Base-by-base conservation (phyloP, 2,797 vertebrate species). In the Catamblyrhynchus diadema region DNA sequence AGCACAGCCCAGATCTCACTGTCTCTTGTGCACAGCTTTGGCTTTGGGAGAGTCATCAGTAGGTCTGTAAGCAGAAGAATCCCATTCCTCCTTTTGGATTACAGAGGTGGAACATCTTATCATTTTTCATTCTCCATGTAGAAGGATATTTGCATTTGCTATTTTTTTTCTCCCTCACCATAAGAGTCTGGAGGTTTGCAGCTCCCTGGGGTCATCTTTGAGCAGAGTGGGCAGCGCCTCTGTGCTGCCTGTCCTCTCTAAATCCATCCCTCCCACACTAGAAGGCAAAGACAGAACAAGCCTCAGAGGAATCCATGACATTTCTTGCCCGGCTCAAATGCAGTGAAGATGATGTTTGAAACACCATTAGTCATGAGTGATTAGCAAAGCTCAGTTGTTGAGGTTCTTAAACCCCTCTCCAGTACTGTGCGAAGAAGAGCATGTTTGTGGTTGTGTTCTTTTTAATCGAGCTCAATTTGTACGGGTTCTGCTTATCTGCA, bases 291-390 rank as follows among this genome's bases (percentile, higher is more conserved):
- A 67, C 81, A 91, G 86, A 93, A 88, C 79, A 86, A 95, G 95
- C 94, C 96, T 96, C 94, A 80, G 84, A 96, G 94, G 92, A 94
- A 94, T 94, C 72, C 59, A 7, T 97, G 94, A 93, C 95, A 93
- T 96, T 97, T 95, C 90, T 94, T 1, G 14, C 89, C 77, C 7
- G 0, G 77, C 93, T 91, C 78, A 94, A 94, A 94, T 81, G 83
- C 94, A 92, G 77, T 74, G 83, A 81, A 73, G 83, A 96, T 81
- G 93, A 77, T 91, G 93, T 94, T 93, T 91, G 95, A 96, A 96
- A 96, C 28, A 0, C 88, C 78, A 80, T 95, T 96, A 95, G 93
- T 96, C 95, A 95, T 96, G 95, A 94, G 81, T 86, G 90, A 96
- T 95, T 96, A 96, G 93, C 74, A 90, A 80, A 93, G 90, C 95